Base-by-base conservation (phyloP, 2,113 vertebrate species). In the Accipiter virgatus region DNA sequence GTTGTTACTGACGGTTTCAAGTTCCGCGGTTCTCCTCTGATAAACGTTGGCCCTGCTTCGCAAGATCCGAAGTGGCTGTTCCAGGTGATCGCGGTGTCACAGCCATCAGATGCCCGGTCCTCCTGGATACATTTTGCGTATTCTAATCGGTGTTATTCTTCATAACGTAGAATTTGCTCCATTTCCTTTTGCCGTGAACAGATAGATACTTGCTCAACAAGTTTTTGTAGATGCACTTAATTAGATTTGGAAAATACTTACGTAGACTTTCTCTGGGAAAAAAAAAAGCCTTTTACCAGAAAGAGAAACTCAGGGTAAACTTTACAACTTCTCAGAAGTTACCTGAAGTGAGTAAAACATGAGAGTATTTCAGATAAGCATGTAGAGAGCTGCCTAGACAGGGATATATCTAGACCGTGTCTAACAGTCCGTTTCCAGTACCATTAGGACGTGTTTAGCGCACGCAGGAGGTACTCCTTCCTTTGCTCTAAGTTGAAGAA, bases 1-100 rank as follows among this genome's bases (percentile, higher is more conserved):
- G 47, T 56, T 61, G 23, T 55, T 66, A 31, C 50, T 61, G 67
- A 16, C 53, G 48, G 18, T 66, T 88, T 81, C 29, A 14, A 26
- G 63, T 53, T 2, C 17, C 7, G 0, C 0, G 2, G 9, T 81
- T 84, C 38, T 56, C 45, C 10, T 75, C 40, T 31, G 36, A 36
- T 58, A 56, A 78, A n/a, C 3, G 1, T 8, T 62, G n/a, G n/a
- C 40, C 17, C 22, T 22, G 67, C 55, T 74, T 90, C 2, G 2
- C 18, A 15, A 59, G 61, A 21, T 74, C 63, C 38, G 42, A 61
- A 68, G 77, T 12, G 61, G 45, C 75, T 11, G 17, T 72, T 93
- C 32, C n/a, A 43, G 73, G 19, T 66, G 47, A 40, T 71, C 47
- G 1, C 14, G 4, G 53, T 34, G 21, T 47, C 40, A 13, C 45